Percentiles rank a stretch among this genome's conserved stretches.
Conservation (phyloP, 1,140 invertebrate species). For the Colletes latitarsis region DNA sequence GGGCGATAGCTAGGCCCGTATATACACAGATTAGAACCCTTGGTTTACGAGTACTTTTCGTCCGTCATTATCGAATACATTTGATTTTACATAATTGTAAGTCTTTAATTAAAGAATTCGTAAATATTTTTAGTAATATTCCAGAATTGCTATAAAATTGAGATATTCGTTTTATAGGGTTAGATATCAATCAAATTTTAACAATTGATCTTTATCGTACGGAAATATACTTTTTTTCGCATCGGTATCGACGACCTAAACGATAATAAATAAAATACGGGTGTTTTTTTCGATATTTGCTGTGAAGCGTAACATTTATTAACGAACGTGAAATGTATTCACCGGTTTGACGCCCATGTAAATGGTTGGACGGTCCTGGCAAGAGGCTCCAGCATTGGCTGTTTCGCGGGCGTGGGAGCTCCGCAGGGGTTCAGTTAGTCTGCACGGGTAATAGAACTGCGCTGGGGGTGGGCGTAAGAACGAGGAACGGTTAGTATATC, state of each 20-base stretch:
- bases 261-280: neutral
- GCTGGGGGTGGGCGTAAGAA: conserved; percentile 50
- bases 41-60: neutral
- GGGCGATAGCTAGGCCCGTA: conserved; percentile 33
- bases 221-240: neutral
- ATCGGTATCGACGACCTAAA: neutral
- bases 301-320: neutral
- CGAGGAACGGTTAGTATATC: conserved; percentile 55
- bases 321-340: neutral
- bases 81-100: no score
- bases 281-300: neutral
- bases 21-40: neutral
- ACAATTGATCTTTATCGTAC: neutral
- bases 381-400: conserved; percentile 48
- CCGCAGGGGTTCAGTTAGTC: conserved; percentile 50
- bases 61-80: neutral
- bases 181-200: neutral
- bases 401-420: conserved; percentile 68
- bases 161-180: neutral
- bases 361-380: conserved; percentile 42
- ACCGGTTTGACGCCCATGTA: neutral
- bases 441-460: conserved; percentile 58
- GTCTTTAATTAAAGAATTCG: no score
- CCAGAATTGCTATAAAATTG: no score
- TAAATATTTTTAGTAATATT: no score